phyloP scores from a whole-genome alignment of 2,888 invertebrate genomes.

The Hypena proboscidalis region DNA sequence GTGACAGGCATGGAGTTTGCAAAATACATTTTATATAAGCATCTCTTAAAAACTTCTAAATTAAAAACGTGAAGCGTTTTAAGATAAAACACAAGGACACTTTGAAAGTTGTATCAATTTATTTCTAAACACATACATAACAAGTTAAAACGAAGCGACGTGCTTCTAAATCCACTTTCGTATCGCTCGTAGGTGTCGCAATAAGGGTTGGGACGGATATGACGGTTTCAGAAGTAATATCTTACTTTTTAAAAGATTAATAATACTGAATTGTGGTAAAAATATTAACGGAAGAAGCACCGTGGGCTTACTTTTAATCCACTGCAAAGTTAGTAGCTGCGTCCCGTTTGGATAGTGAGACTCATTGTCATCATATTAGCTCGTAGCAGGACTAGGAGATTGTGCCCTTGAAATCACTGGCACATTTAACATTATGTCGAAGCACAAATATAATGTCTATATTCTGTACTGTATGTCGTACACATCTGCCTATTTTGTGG shows the following conservation, averaged over 20 bases:
- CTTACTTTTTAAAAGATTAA: neutral
- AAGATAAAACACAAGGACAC: conserved; percentile 16
- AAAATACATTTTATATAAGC: neutral
- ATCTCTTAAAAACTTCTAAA: neutral
- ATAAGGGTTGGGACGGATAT: conserved; percentile 39
- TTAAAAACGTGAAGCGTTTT: conserved; percentile 11
- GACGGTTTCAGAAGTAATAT: conserved; percentile 5
- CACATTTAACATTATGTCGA: no score
- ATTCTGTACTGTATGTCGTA: no score
- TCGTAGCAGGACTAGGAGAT: no score
- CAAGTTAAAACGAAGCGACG: conserved; percentile 62
- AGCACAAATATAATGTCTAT: no score
- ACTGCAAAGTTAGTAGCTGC: no score
- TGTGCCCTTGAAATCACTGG: no score
- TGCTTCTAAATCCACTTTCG: conserved; percentile 70
- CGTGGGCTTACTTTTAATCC: no score
- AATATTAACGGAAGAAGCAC: no score
- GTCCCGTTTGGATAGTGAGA: no score
- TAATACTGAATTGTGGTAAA: neutral
- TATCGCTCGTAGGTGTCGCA: conserved; percentile 57
- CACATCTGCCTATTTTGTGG: no score
- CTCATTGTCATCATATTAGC: no score
- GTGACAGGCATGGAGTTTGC: neutral
- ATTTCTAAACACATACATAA: conserved; percentile 52
- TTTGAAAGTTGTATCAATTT: conserved; percentile 52